phyloP scores from a whole-genome alignment of 2,113 vertebrate species.

The Chloropsis hardwickii region DNA sequence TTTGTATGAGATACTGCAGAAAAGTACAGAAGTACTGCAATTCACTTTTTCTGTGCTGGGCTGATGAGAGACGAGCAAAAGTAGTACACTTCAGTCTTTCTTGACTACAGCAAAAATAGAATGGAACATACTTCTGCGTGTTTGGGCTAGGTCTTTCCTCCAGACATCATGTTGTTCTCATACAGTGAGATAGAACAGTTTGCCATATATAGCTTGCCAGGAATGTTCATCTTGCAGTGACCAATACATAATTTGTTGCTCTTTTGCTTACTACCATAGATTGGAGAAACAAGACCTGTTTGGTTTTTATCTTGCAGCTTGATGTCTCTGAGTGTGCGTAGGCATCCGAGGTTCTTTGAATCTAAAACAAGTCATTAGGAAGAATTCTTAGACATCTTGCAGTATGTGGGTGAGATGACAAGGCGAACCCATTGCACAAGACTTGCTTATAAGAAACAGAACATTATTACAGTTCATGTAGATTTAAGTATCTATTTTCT shows the following conservation, averaged over 20 bases:
- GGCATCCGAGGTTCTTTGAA: neutral
- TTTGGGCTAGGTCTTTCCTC: neutral
- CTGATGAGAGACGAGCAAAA: neutral
- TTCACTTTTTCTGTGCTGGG: neutral
- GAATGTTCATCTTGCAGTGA: neutral
- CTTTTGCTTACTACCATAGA: neutral
- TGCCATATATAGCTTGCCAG: neutral
- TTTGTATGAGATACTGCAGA: neutral
- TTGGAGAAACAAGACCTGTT: neutral
- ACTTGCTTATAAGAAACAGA: neutral
- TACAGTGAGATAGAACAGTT: neutral
- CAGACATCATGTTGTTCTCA: neutral
- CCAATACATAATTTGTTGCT: neutral
- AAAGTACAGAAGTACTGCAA: neutral
- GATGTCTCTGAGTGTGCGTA: neutral
- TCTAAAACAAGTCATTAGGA: neutral
- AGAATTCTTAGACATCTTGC: neutral
- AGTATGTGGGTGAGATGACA: neutral
- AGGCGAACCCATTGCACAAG: neutral
- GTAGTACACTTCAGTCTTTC: neutral
- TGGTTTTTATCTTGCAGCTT: neutral
- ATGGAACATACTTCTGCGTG: neutral
- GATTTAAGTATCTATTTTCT: neutral
- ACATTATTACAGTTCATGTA: neutral
- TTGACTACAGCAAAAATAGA: neutral